Conservation (phyloP, 2,113 vertebrate genomes). For the Epinephelus fuscoguttatus region DNA sequence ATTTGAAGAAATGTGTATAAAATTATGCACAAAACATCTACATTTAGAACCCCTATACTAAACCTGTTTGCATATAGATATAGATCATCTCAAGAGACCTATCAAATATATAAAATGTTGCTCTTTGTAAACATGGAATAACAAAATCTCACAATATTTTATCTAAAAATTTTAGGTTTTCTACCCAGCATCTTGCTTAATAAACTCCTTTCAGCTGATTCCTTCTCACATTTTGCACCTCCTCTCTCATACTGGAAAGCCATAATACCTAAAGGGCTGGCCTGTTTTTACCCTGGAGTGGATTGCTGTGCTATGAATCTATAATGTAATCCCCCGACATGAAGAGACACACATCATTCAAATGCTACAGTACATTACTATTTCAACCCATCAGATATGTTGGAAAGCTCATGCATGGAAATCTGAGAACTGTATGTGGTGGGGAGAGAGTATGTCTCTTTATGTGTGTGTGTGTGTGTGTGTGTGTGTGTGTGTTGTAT, state of each 20-base stretch:
- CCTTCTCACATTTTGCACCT: constrained; percentile 3
- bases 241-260: constrained; percentile 42
- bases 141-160: not conserved
- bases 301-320: constrained; percentile 75
- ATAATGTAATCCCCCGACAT: constrained; percentile 77
- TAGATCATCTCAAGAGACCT: not conserved
- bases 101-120: not conserved
- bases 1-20: not conserved
- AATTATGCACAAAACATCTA: not conserved
- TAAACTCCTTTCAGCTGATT: constrained; percentile 6
- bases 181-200: not conserved
- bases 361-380: constrained; percentile 66
- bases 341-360: constrained; percentile 76
- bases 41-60: not conserved
- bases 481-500: constrained; percentile 7
- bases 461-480: constrained; percentile 1
- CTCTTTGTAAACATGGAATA: not conserved
- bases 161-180: not conserved
- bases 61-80: not conserved
- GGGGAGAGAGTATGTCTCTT: not conserved
- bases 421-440: constrained; percentile 47
- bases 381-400: constrained; percentile 65
- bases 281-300: constrained; percentile 57
- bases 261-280: constrained; percentile 51
- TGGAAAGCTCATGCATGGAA: constrained; percentile 67